Conservation (phyloP, 2,113 vertebrate species). For the Raja brachyura region DNA sequence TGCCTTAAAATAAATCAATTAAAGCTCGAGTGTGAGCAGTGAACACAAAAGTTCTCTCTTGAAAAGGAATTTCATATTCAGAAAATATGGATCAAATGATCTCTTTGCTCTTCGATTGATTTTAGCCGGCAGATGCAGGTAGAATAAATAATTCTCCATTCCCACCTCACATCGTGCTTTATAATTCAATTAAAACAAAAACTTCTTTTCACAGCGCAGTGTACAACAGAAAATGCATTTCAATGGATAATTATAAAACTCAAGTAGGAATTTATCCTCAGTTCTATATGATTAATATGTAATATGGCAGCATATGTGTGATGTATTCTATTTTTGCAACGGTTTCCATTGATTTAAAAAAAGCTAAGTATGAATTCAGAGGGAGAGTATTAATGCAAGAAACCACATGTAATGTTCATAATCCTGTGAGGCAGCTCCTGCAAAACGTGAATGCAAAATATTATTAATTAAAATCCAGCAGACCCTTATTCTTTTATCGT, state of each 20-base stretch:
- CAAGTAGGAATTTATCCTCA: too few species aligned
- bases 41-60: conserved; percentile 79
- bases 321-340: too few species aligned
- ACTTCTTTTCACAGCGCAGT: neutral
- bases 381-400: too few species aligned
- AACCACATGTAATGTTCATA: too few species aligned
- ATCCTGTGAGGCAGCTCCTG: neutral
- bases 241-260: conserved; percentile 1
- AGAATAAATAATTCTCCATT: conserved; percentile 35
- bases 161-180: neutral
- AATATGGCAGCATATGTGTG: too few species aligned
- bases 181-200: conserved; percentile 11
- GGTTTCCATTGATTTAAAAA: too few species aligned
- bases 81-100: conserved; percentile 82
- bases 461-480: neutral
- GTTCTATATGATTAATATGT: too few species aligned
- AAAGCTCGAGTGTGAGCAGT: conserved; percentile 73
- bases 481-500: neutral
- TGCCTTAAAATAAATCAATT: conserved; percentile 93
- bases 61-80: conserved; percentile 84
- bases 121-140: conserved; percentile 42
- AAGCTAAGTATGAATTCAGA: too few species aligned
- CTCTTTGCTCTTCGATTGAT: conserved; percentile 79
- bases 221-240: neutral
- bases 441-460: neutral